A percentile compares a stretch with the other conserved stretches of the same genome.
Conservation (phyloP, 2,888 invertebrate species). For the Itoplectis maculator region DNA sequence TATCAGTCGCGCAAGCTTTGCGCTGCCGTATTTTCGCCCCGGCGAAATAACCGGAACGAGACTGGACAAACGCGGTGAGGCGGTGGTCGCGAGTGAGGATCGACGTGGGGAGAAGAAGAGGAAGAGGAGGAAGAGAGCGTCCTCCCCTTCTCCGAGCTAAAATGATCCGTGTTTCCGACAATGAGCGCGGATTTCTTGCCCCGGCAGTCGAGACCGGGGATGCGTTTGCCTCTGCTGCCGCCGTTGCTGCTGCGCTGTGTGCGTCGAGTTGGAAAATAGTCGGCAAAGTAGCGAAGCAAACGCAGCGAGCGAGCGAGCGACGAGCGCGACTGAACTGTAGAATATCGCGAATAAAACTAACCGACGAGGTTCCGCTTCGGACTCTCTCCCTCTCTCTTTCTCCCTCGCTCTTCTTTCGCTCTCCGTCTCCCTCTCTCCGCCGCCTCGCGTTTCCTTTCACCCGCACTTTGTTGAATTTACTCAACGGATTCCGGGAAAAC, state of each 20-base stretch:
- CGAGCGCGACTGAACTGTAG: constrained; percentile 48
- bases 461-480: constrained; percentile 73
- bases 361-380: constrained; percentile 33
- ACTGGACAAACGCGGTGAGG: constrained; percentile 9
- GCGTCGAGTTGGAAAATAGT: constrained; percentile 49
- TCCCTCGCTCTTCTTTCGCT: constrained; percentile 57
- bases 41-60: constrained; percentile 34
- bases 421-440: constrained; percentile 13
- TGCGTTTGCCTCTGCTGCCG: too few relatives aligned
- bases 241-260: constrained; percentile 18
- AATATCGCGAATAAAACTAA: constrained; percentile 65
- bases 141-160: constrained; percentile 57
- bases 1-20: background rate
- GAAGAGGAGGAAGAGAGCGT: constrained; percentile 5
- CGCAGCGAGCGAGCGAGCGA: constrained; percentile 14
- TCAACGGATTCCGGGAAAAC: constrained; percentile 75
- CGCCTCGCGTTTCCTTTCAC: constrained; percentile 60
- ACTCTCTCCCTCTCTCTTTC: constrained; percentile 53
- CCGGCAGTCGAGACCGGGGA: too few relatives aligned
- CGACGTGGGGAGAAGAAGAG: constrained; percentile 23
- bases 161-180: constrained; percentile 55
- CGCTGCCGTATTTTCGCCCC: constrained; percentile 24
- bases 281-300: constrained; percentile 53
- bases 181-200: constrained; percentile 31
- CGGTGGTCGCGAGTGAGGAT: constrained; percentile 11